Evolutionary conservation across 2,888 invertebrate genomes (phyloP).

Genomic region (Hipparchia sbordonii): DNA sequence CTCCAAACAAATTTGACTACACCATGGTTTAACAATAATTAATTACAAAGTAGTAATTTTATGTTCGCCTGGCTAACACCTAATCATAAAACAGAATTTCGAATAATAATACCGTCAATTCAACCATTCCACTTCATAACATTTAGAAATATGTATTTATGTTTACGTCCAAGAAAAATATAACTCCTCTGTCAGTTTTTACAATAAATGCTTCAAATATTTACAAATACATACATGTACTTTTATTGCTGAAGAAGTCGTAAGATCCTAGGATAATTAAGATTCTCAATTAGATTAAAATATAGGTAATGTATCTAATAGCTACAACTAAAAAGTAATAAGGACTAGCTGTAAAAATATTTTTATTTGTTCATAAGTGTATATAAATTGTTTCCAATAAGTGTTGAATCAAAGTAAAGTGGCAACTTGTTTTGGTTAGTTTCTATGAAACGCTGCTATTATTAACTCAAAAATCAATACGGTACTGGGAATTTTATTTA

Average conservation of each 20-base stretch:
- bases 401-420: conserved; percentile 22
- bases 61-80: conserved; percentile 38
- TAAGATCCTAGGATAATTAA: conserved; percentile 66
- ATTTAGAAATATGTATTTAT: conserved; percentile 64
- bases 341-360: conserved; percentile 80
- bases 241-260: conserved; percentile 80
- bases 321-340: conserved; percentile 73
- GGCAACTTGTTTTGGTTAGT: conserved; percentile 39
- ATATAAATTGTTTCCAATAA: conserved; percentile 50
- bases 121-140: conserved; percentile 51
- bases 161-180: conserved; percentile 77
- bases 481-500: conserved; percentile 1
- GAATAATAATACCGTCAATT: conserved; percentile 44
- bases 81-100: conserved; percentile 39
- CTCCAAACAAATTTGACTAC: conserved; percentile 64
- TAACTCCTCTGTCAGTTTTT: conserved; percentile 73
- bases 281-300: conserved; percentile 64
- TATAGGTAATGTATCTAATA: conserved; percentile 60
- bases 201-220: conserved; percentile 74
- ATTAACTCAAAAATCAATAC: not conserved
- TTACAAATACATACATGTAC: conserved; percentile 75
- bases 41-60: conserved; percentile 40
- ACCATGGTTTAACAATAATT: conserved; percentile 45
- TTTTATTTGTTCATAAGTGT: conserved; percentile 61
- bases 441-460: conserved; percentile 19